These are phyloP conservation scores for Coelopa frigida DNA, from an alignment of 1,140 invertebrate genomes.

Conservation along the genomic window DNA sequence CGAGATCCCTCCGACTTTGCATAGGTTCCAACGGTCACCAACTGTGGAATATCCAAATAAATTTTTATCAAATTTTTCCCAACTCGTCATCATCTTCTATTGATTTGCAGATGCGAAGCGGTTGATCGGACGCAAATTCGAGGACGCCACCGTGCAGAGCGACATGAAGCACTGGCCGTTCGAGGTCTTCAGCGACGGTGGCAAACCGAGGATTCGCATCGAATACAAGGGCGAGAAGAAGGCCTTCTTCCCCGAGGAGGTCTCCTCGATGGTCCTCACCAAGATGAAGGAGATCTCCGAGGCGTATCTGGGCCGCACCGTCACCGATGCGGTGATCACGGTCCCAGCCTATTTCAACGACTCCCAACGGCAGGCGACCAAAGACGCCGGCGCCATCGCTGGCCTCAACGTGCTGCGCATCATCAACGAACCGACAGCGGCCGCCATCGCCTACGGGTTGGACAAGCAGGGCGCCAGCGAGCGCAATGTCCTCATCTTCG, in stretches of 20 bases:
- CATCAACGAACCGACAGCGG: conserved; percentile 95
- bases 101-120: conserved; percentile 83
- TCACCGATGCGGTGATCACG: conserved; percentile 83
- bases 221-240: conserved; percentile 86
- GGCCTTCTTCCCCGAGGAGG: conserved; percentile 84
- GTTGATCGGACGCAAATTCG: conserved; percentile 86
- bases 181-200: conserved; percentile 71
- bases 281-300: conserved; percentile 95
- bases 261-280: conserved; percentile 82
- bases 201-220: conserved; percentile 80
- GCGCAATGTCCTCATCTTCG: conserved; percentile 83
- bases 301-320: conserved; percentile 82
- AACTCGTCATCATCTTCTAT: conserved; percentile 14
- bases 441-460: conserved; percentile 97
- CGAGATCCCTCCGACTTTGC: background rate
- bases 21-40: background rate
- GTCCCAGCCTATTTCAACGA: conserved; percentile 90
- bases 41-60: too few species aligned
- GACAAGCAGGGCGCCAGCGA: conserved; percentile 90
- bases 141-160: conserved; percentile 79
- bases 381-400: conserved; percentile 82
- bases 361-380: conserved; percentile 84
- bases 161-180: conserved; percentile 98
- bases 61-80: background rate
- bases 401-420: conserved; percentile 80